phyloP scores from a whole-genome alignment of 2,888 invertebrate species.

The Yponomeuta cagnagella region DNA sequence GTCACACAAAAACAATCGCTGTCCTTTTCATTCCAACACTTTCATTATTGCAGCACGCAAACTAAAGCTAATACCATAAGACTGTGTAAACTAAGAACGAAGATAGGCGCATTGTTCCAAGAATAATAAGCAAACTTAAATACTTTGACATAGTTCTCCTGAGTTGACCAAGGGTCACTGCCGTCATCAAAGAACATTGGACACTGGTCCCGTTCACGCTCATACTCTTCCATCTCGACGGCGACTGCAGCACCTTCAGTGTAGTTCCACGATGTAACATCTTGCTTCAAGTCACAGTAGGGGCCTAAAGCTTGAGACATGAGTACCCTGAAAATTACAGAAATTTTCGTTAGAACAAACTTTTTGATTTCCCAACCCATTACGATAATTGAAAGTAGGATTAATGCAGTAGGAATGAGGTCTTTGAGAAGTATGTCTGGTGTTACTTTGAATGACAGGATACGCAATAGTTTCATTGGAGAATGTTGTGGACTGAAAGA shows the following conservation, averaged over 20 bases:
- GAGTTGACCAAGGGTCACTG: conserved; percentile 85
- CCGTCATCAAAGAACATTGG: conserved; percentile 99
- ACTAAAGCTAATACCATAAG: conserved; percentile 30
- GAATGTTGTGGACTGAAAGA: too few species aligned
- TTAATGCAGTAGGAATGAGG: too few species aligned
- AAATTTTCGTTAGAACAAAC: neutral
- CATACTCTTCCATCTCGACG: conserved; percentile 92
- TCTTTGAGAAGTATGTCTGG: too few species aligned
- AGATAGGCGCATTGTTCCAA: conserved; percentile 39
- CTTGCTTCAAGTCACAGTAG: conserved; percentile 92
- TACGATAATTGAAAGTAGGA: too few species aligned
- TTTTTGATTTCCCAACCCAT: neutral
- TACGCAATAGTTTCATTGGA: too few species aligned
- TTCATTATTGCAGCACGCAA: conserved; percentile 25
- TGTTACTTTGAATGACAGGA: too few species aligned
- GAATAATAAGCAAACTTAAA: conserved; percentile 70
- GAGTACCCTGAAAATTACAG: conserved; percentile 48
- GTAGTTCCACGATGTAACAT: conserved; percentile 90
- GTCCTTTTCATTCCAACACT: neutral
- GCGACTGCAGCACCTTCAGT: conserved; percentile 95
- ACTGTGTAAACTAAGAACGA: conserved; percentile 32
- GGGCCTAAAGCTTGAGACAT: conserved; percentile 93
- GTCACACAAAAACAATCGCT: neutral
- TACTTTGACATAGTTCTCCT: conserved; percentile 83
- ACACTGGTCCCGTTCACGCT: conserved; percentile 95